A percentile compares a stretch with the other conserved stretches of the same genome.
Evolutionary conservation across 1,140 invertebrate species (phyloP).

Genomic region (Lucilia sericata): DNA sequence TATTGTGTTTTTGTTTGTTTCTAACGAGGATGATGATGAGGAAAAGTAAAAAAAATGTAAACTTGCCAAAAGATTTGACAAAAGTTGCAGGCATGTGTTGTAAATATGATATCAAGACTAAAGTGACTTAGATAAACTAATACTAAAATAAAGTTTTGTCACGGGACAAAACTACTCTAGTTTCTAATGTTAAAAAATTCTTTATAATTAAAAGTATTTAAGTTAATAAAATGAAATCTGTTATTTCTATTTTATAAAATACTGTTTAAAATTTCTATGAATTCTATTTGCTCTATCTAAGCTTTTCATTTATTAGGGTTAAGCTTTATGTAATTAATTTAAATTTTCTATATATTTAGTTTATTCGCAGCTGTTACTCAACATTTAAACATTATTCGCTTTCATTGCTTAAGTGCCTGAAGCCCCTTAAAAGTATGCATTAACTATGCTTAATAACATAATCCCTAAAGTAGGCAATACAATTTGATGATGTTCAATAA

Average conservation of each 20-base stretch:
- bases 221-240: background rate
- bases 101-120: background rate
- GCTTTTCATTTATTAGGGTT: background rate
- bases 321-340: background rate
- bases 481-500: background rate
- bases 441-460: background rate
- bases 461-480: slow-evolving; percentile 19
- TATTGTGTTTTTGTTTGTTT: background rate
- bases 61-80: background rate
- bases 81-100: background rate
- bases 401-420: background rate
- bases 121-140: background rate
- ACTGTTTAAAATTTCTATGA: too few species aligned
- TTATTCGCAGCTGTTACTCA: background rate
- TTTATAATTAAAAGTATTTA: background rate
- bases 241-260: too few species aligned
- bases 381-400: background rate
- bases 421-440: background rate
- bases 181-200: background rate
- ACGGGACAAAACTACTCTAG: background rate
- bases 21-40: too few species aligned
- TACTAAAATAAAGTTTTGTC: background rate
- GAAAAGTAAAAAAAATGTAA: too few species aligned
- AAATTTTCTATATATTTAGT: background rate
- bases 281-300: background rate